phyloP scores from a whole-genome alignment of 2,888 invertebrate genomes.

The Nomada fucata region DNA sequence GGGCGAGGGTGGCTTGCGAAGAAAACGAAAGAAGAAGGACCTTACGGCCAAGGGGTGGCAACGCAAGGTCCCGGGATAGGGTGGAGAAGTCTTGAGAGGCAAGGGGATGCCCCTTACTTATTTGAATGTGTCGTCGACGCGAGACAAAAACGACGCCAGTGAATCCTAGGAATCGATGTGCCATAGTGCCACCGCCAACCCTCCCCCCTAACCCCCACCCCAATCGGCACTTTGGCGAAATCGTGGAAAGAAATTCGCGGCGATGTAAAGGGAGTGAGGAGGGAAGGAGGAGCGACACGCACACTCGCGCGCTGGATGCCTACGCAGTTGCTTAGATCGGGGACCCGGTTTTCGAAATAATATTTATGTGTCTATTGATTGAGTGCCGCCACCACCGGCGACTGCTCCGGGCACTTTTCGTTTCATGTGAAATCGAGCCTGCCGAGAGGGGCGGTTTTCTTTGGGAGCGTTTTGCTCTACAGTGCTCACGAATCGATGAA shows the following conservation, averaged over 20 bases:
- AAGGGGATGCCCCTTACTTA: slow-evolving; percentile 78
- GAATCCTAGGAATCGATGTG: slow-evolving; percentile 81
- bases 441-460: slow-evolving; percentile 8
- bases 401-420: slow-evolving; percentile 44
- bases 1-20: slow-evolving; percentile 55
- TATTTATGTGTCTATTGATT: slow-evolving; percentile 71
- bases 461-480: slow-evolving; percentile 10
- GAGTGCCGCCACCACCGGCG: slow-evolving; percentile 43
- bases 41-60: slow-evolving; percentile 63
- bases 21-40: slow-evolving; percentile 71
- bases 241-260: slow-evolving; percentile 50
- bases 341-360: slow-evolving; percentile 35
- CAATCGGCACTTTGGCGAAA: slow-evolving; percentile 50
- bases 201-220: too few species aligned
- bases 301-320: slow-evolving; percentile 17
- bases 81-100: slow-evolving; percentile 61
- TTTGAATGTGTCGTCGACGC: slow-evolving; percentile 83
- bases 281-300: not conserved
- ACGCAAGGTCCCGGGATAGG: slow-evolving; percentile 62
- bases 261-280: not conserved
- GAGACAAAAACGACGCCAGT: slow-evolving; percentile 78
- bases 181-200: slow-evolving; percentile 52
- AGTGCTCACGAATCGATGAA: slow-evolving; percentile 7
- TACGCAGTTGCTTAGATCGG: not conserved
- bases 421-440: slow-evolving; percentile 40